Base-by-base conservation (phyloP, 2,888 invertebrate species). In the Epinotia bilunana region DNA sequence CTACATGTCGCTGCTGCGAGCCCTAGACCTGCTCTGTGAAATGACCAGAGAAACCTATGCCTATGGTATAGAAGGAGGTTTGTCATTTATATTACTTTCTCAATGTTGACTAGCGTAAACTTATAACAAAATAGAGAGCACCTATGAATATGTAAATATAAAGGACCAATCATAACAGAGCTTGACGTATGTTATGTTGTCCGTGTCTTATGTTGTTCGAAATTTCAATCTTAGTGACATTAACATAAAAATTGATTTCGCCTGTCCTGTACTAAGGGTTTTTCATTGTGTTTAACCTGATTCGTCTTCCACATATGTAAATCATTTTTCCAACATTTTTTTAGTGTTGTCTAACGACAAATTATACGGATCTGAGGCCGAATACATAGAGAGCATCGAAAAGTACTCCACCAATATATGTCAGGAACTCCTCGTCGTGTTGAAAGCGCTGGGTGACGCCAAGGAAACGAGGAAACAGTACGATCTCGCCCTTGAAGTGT, bases 291-390 rank as follows among this genome's bases (percentile, higher is more conserved):
- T 16, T 16, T 3, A 13, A 12, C 46, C 4, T 49, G 46, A 12
- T 33, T 33, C 6, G 33, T 33, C 33, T 33, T 49, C 46, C 12
- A 49, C 46, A 3, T 13, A 0, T 49, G 46, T 12, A 3, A 49
- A 49, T 16, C 49, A 16, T 49, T 5, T 49, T 49, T 49, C 12
- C 12, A 16, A 5, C 0, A 16, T 49, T 55, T 78, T 80, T 81
- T 92, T 93, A 96, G 98, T 99, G 77, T 97, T 99, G 84, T 98
- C 99, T 3, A 99, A 99, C 87, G 99, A 99, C 89, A 95, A 96
- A 74, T 91, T 99, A 58, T 99, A 99, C 86, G 99, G 99, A 9
- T 96, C 96, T 13, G 98, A 99, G 91, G 95, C 96, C 16, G 98
- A 98, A 89, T 99, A 98, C 87, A 92, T 98, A 68, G 91, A 94